Evolutionary conservation across 1,140 invertebrate species (phyloP).

Genomic region (Bicyclus anynana): DNA sequence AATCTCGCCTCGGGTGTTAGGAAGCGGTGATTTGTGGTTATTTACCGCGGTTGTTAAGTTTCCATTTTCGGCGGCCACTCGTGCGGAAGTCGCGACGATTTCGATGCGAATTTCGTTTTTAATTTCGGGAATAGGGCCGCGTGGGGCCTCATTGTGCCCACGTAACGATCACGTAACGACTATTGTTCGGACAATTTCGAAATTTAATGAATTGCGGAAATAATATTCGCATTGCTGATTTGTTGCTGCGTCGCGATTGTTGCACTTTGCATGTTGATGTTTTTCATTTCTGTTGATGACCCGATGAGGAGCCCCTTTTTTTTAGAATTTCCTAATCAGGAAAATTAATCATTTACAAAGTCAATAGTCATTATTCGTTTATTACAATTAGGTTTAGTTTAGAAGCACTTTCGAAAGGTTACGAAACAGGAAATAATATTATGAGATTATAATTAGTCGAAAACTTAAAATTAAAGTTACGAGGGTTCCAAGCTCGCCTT

Average conservation of each 20-base stretch:
- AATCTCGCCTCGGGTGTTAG: conserved; percentile 68
- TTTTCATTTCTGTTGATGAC: not conserved
- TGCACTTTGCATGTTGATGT: conserved; percentile 4
- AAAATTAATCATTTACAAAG: too few species aligned
- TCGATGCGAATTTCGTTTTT: conserved; percentile 65
- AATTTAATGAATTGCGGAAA: conserved; percentile 32
- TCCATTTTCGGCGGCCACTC: conserved; percentile 57
- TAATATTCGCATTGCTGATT: conserved; percentile 19
- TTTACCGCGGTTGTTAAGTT: conserved; percentile 72
- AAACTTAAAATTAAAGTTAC: too few species aligned
- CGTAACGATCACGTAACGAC: conserved; percentile 24
- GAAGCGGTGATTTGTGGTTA: conserved; percentile 72
- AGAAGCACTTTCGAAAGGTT: too few species aligned
- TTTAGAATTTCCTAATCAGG: too few species aligned
- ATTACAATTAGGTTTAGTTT: too few species aligned
- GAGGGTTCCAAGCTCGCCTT: too few species aligned
- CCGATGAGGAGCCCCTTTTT: too few species aligned
- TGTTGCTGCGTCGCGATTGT: conserved; percentile 10
- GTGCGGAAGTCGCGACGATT: conserved; percentile 64
- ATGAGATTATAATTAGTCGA: too few species aligned
- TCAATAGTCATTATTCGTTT: too few species aligned
- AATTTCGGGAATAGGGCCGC: conserved; percentile 61
- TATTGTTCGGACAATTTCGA: conserved; percentile 31
- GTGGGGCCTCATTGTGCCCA: conserved; percentile 14
- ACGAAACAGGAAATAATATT: too few species aligned